Base-by-base conservation (phyloP, 2,797 vertebrate species). In the Choloepus didactylus region DNA sequence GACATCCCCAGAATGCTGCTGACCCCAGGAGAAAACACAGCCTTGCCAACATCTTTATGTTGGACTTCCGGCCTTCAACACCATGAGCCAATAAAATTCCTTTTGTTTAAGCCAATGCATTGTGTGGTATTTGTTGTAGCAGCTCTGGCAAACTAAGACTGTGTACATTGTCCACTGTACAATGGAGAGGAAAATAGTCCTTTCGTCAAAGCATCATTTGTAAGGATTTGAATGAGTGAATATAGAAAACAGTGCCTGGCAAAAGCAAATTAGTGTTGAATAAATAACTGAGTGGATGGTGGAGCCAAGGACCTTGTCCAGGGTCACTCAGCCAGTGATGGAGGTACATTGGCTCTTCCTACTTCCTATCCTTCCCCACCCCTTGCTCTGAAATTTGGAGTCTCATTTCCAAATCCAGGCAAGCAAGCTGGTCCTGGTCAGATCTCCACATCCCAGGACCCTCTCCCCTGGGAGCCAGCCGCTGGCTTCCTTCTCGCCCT, bases 271-370 rank as follows among this genome's bases (percentile, higher is more conserved):
- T 35, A 49, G 7, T 67, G 12, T 77, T 41, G 51, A 38, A 49
- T 72, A 59, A 77, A 6, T 1, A 70, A 1, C 29, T 5, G 2
- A 3, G 0, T 31, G 77, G 18, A 54, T 0, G 5, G 35, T 9
- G 46, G 49, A 25, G 44, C 21, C 1, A 4, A 59, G 8, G 62
- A 21, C 29, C 56, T 14, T 3, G 23, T 15, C 29, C 49, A 10
- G 14, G 21, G 67, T 46, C 38, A 10, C 56, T 25, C 2, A 21
- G 21, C 41, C 9, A 19, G 49, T 12, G 72, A 60, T 38, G 25
- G 81, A 62, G 15, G 41, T 44, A 4, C 8, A 4, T 44, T 5
- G 5, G 1, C 7, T 51, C 29, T 31, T 51, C 14, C 0, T 12
- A n/a, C 41, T 56, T 1, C 29, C 67, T 31, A 6, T 18, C 25